Evolutionary conservation across 2,888 invertebrate genomes (phyloP).

Genomic region (Melieria omissa): DNA sequence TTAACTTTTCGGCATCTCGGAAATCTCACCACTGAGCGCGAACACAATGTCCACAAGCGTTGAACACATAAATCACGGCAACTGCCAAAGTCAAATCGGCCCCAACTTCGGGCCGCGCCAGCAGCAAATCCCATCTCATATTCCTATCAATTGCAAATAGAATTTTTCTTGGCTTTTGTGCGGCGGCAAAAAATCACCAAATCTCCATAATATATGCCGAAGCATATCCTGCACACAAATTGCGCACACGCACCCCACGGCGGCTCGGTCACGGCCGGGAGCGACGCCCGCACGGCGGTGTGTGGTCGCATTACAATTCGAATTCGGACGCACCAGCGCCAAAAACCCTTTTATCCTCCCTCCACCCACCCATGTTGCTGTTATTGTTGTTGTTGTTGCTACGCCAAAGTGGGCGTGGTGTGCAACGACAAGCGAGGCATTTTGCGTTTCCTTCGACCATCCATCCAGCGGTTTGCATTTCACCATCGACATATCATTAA

Average conservation of each 20-base stretch:
- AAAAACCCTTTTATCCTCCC: constrained; percentile 39
- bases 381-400: not conserved
- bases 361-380: not conserved
- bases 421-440: not conserved
- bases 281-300: constrained; percentile 26
- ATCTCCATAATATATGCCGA: constrained; percentile 67
- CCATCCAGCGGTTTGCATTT: not conserved
- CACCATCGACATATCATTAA: constrained; percentile 56
- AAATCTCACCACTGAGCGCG: constrained; percentile 46
- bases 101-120: not conserved
- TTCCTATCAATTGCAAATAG: constrained; percentile 39
- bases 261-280: constrained; percentile 24
- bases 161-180: constrained; percentile 41
- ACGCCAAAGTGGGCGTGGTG: not conserved
- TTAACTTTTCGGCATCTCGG: not conserved
- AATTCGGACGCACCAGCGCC: constrained; percentile 56
- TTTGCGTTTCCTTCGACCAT: not conserved
- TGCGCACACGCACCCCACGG: constrained; percentile 55
- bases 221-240: constrained; percentile 68
- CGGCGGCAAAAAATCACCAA: constrained; percentile 42
- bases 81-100: constrained; percentile 54
- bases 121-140: constrained; percentile 27
- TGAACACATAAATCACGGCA: constrained; percentile 64
- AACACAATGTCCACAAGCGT: constrained; percentile 49
- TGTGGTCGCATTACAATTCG: constrained; percentile 55